Evolutionary conservation across 2,797 vertebrate species (phyloP).

Genomic region (Pseudomugil tenellus): DNA sequence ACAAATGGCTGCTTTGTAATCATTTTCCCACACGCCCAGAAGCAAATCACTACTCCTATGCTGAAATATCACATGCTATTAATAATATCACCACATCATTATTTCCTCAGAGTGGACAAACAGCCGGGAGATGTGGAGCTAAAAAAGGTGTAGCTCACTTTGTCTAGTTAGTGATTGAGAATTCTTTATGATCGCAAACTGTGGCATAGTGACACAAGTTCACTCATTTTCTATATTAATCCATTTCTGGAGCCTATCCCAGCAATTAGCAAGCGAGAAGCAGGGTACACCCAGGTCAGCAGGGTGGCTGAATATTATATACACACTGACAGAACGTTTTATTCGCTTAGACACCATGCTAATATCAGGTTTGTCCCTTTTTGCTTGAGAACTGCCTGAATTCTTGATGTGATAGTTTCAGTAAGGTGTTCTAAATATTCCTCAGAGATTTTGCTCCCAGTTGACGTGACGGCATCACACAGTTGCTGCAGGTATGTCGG

Average conservation of each 20-base stretch:
- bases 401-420: too few species aligned
- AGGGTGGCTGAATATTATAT: background rate
- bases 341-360: too few species aligned
- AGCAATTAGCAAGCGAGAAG: too few species aligned
- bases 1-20: background rate
- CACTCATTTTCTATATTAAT: background rate
- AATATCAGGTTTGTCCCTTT: too few species aligned
- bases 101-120: background rate
- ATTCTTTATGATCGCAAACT: background rate
- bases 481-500: too few species aligned
- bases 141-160: background rate
- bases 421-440: too few species aligned
- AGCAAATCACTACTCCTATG: background rate
- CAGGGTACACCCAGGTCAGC: too few species aligned
- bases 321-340: too few species aligned
- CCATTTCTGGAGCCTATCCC: too few species aligned
- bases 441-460: too few species aligned
- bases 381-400: too few species aligned
- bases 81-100: background rate
- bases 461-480: too few species aligned
- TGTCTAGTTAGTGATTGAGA: background rate
- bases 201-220: background rate
- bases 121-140: background rate
- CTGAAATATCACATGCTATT: background rate
- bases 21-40: constrained; percentile 2